phyloP scores from a whole-genome alignment of 2,113 vertebrate genomes.

The Potamarius usumacintae region DNA sequence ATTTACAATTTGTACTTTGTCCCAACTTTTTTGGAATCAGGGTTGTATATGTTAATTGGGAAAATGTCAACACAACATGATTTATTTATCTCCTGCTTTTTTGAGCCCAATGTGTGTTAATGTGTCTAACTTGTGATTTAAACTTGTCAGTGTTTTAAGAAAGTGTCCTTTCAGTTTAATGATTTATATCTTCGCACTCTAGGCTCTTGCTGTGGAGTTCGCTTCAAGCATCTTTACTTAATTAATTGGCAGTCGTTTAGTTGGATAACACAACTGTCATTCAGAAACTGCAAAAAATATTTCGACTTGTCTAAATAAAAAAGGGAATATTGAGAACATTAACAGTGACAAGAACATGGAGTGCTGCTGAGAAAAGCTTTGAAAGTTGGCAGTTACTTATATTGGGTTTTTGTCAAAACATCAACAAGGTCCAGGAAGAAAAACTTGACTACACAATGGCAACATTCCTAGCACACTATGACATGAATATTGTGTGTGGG shows the following conservation, averaged over 20 bases:
- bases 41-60: background rate
- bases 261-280: background rate
- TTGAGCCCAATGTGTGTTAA: background rate
- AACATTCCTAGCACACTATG: background rate
- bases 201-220: background rate
- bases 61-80: background rate
- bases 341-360: background rate
- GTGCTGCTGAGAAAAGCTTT: background rate
- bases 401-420: background rate
- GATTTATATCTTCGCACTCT: background rate
- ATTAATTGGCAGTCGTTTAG: conserved; percentile 11
- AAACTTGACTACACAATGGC: background rate
- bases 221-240: background rate
- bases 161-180: background rate
- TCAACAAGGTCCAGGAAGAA: background rate
- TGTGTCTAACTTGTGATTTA: background rate
- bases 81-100: background rate
- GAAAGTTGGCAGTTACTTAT: background rate
- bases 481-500: background rate
- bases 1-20: too few species aligned
- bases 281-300: background rate
- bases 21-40: too few species aligned
- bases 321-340: background rate
- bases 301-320: background rate
- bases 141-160: background rate